Percentiles rank a stretch among this genome's conserved stretches.
Evolutionary conservation across 1,140 invertebrate species (phyloP).

Genomic region (Microplitis demolitor): DNA sequence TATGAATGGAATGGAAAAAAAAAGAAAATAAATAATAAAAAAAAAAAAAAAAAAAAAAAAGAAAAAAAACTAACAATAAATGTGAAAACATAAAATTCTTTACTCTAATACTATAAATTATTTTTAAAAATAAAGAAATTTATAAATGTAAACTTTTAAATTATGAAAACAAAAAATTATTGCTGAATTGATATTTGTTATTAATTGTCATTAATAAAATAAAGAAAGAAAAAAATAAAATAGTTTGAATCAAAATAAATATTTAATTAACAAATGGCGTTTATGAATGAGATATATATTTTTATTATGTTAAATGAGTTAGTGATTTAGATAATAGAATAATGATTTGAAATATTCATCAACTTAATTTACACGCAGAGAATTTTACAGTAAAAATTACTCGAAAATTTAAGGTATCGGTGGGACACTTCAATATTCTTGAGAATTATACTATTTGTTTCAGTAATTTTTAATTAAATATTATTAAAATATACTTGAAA

Average conservation of each 20-base stretch:
- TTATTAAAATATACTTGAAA: too few relatives aligned
- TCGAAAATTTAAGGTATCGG: too few relatives aligned
- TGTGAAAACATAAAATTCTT: constrained; percentile 9
- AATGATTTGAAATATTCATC: too few relatives aligned
- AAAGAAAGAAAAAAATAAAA: not conserved
- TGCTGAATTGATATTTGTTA: not conserved
- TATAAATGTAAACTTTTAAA: not conserved
- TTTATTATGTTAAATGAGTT: too few relatives aligned
- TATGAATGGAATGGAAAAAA: constrained; percentile 56
- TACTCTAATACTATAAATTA: not conserved
- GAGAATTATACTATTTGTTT: too few relatives aligned
- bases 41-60: constrained; percentile 47
- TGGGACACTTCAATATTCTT: too few relatives aligned
- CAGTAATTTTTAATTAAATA: too few relatives aligned
- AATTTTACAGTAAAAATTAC: too few relatives aligned
- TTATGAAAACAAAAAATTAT: not conserved
- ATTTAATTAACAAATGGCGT: too few relatives aligned
- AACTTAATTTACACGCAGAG: too few relatives aligned
- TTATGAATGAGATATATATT: too few relatives aligned
- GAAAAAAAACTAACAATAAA: constrained; percentile 32
- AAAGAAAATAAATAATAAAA: constrained; percentile 32
- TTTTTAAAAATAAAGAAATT: not conserved
- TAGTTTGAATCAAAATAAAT: not conserved
- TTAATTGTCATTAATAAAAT: not conserved
- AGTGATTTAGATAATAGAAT: too few relatives aligned